Base-by-base conservation (phyloP, 2,797 vertebrate species). In the Siniperca scherzeri region DNA sequence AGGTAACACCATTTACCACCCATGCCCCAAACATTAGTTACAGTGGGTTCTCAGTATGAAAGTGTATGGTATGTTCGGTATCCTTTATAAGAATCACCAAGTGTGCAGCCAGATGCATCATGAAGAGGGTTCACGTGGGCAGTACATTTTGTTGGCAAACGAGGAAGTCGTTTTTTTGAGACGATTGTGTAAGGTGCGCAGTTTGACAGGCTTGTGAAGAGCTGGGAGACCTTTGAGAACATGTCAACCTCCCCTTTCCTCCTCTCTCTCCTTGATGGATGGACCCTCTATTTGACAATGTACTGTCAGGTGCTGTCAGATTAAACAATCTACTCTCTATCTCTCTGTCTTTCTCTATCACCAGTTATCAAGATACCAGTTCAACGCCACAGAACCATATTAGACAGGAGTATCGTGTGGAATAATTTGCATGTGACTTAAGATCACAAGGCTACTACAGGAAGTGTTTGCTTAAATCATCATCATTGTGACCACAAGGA, bases 251-350 rank as follows among this genome's bases (percentile, higher is more conserved):
- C 62, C 44, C 53, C 27, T 55, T 36, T 70, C 56, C 44, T 77
- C 56, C n/a, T 17, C 59, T 48, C n/a, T 46, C 59, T 72, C 21
- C 25, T 22, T 74, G 83, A 83, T 60, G 70, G 77, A 82, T 75
- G 53, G 65, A 70, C 12, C 36, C 40, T 71, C 56, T 80, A 11
- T 79, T 83, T 88, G 87, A 89, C 77, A 82, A 36, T 48, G 30
- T 69, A 21, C 80, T 84, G 90, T 80, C 87, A 87, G 81, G 25
- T 53, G 73, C 61, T 87, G 89, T 89, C 85, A 81, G 85, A 87
- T 82, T 17, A 88, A 84, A 81, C 59, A 40, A 66, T 44, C 21
- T 11, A 1, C 71, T 74, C 60, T 72, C 50, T 10, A 5, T 66
- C 25, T 3, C 21, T 57, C 33, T 74, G 21, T 70, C 60, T 76